Conservation (phyloP, 64 coral and sea anemone genomes). For the Pachyseris speciosa region DNA sequence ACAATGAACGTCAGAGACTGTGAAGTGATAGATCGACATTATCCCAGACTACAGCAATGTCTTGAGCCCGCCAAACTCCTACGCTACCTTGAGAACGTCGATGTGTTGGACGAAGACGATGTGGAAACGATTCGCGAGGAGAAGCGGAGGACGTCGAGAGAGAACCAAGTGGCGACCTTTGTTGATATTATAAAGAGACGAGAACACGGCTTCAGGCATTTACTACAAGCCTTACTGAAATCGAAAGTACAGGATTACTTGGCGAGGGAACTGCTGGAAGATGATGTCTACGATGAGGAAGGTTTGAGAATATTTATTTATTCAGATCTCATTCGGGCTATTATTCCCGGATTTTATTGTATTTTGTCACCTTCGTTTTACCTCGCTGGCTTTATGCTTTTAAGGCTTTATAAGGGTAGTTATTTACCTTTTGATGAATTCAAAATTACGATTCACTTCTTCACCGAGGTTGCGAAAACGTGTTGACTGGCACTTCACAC, state of each 20-base stretch:
- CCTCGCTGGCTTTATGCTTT: too few relatives aligned
- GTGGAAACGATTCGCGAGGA: conserved; percentile 34
- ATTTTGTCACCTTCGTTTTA: too few relatives aligned
- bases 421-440: too few relatives aligned
- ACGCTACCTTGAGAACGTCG: conserved; percentile 8
- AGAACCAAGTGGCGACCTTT: conserved; percentile 34
- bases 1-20: conserved; percentile 1
- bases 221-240: conserved; percentile 43
- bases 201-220: conserved; percentile 34
- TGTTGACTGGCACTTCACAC: too few relatives aligned
- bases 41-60: conserved; percentile 5
- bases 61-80: conserved; percentile 15
- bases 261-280: conserved; percentile 55
- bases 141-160: not conserved
- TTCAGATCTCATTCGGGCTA: not conserved
- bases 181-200: conserved; percentile 39
- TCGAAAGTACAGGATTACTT: conserved; percentile 39
- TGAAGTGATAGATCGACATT: conserved; percentile 29
- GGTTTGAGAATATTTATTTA: not conserved
- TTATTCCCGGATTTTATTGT: not conserved
- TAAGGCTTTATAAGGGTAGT: too few relatives aligned
- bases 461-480: too few relatives aligned
- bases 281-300: conserved; percentile 50
- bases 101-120: conserved; percentile 15
- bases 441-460: too few relatives aligned